Base-by-base conservation (phyloP, 2,797 vertebrate genomes). In the Brotula barbata region DNA sequence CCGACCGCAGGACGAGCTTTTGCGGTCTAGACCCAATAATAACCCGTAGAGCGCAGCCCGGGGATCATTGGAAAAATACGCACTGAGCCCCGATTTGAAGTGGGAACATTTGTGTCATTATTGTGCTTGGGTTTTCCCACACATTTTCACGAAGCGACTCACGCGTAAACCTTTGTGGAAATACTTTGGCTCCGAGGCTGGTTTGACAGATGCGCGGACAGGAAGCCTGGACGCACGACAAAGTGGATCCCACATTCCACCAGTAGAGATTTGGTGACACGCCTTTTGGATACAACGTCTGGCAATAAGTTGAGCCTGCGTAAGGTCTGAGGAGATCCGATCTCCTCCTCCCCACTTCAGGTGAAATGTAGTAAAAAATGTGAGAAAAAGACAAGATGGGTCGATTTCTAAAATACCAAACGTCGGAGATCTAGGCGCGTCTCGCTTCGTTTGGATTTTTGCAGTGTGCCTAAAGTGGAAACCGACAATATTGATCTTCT, bases 381-480 rank as follows among this genome's bases (percentile, higher is more conserved):
- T 36, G 70, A 25, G n/a, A 17, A 9, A 34, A 46, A 11, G 12
- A 23, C 21, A 48, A 60, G 42, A 63, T 51, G 25, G 64, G 21
- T 9, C 12, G 16, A 22, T 22, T 58, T 8, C 25, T 58, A 14
- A 61, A 51, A 56, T 34, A 46, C 47, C 46, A 22, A 8, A 21
- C 25, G n/a, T 64, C 17, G 51, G 68, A 69, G 42, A 53, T 28
- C 43, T 63, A 64, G 77, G 64, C 60, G 6, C 21, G 33, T 62
- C 5, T 16, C 36, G 51, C 42, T 55, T 56, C 25, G 34, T 46
- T 33, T 19, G 60, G 71, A 80, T 75, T 73, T 66, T 58, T 77
- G 56, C 74, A 61, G 73, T 71, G 73, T 71, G 67, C 57, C 80
- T 71, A 69, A 78, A 85, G 70, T 83, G 64, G 62, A 82, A 77